Evolutionary conservation across 2,797 vertebrate species (phyloP).

Genomic region (Crocodylus rhombifer): DNA sequence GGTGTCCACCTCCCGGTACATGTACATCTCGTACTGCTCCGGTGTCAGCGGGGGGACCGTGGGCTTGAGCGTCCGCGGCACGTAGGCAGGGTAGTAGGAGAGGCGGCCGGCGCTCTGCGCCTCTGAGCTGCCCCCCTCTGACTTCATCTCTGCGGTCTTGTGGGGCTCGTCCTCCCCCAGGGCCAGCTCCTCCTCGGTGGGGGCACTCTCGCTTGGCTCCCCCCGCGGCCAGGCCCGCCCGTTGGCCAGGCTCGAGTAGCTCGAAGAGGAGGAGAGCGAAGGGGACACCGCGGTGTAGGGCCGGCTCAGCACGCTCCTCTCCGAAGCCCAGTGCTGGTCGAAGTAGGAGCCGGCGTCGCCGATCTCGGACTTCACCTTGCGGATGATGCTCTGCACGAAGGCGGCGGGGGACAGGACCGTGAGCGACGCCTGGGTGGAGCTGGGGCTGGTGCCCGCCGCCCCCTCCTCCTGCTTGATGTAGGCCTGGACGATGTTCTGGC

Average conservation of each 20-base stretch:
- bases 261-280: constrained; percentile 91
- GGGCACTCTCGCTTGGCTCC: constrained; percentile 81
- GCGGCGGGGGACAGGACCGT: constrained; percentile 93
- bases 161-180: constrained; percentile 84
- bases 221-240: constrained; percentile 82
- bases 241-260: constrained; percentile 87
- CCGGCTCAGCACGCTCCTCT: constrained; percentile 84
- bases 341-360: constrained; percentile 95
- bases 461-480: constrained; percentile 94
- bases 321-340: constrained; percentile 96
- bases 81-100: constrained; percentile 91
- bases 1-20: constrained; percentile 99
- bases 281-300: constrained; percentile 93
- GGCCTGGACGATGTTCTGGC: constrained; percentile 78
- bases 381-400: constrained; percentile 98
- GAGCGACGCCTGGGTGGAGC: constrained; percentile 85
- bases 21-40: constrained; percentile 98
- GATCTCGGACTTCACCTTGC: constrained; percentile 97
- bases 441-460: constrained; percentile 75
- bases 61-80: constrained; percentile 93
- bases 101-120: constrained; percentile 81
- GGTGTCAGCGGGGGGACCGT: constrained; percentile 96
- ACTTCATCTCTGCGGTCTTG: constrained; percentile 86
- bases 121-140: constrained; percentile 84
- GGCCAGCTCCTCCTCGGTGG: constrained; percentile 87